Evolutionary conservation across 1,140 invertebrate genomes (phyloP), one percentile per base, ranked within the genome.

Genomic region (Drosophila pseudoobscura): DNA sequence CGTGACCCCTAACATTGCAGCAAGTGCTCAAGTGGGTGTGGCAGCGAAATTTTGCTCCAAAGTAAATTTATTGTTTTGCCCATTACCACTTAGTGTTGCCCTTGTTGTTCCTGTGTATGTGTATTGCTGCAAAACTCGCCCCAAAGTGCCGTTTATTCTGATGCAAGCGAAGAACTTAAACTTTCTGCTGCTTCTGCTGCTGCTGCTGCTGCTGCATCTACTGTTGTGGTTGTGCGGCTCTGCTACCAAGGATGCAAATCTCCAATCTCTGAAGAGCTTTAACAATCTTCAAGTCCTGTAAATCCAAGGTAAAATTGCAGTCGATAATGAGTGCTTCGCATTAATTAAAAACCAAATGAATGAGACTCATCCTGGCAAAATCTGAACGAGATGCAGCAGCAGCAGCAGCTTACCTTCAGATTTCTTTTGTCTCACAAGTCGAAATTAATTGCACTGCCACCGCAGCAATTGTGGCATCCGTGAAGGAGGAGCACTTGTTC

Each of bases 41-140:
- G 65, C 65, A 69, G 63, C 63, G 65, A 69, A 69, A 75, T 43
- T 59, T 58, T 13, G 71, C 55, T 55, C 53, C 72, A 75, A 66
- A 75, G 71, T 59, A 61, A 75, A 80, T 80, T 75, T 80, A 80
- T 80, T 80, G 77, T 75, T 80, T 69, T 75, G 52, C 43, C 63
- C 71, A 74, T 74, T 74, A 74, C 71, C 71, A 74, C 71, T 74
- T 64, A 65, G 60, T 49, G 43, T 39, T 39, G 11, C 3, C 35
- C 35, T 11, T 39, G 11, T 13, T 35, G 50, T 22, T 53, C 15
- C 29, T 52, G 57, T 20, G 57, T 24, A 29, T 22, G 20, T 50
- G 57, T 20, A 15, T 51, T 39, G 47, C 70, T 55, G 35, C 20
- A 50, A 68, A 74, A 74, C 52, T 74, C 74, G 71, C 53, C 70